Conservation (phyloP, 2,888 invertebrate genomes). For the Bhutanitis thaidina region DNA sequence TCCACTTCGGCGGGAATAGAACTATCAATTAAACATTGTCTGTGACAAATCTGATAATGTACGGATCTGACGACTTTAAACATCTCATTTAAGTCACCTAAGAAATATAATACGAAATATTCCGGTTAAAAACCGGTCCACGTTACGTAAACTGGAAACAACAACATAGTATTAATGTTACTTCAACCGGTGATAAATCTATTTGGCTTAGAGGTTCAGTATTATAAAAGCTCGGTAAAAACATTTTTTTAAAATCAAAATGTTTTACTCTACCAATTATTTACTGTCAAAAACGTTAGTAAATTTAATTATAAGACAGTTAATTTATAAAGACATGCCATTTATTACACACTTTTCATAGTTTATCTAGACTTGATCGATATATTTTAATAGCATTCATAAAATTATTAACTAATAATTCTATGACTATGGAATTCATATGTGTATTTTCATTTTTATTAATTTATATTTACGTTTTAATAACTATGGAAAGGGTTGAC, state of each 20-base stretch:
- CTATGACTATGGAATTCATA: too few species aligned
- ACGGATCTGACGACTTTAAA: slow-evolving; percentile 1
- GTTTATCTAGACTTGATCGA: too few species aligned
- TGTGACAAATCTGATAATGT: neutral
- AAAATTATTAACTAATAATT: too few species aligned
- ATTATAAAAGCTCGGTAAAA: too few species aligned
- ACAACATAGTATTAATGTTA: neutral
- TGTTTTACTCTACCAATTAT: too few species aligned
- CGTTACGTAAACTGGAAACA: neutral
- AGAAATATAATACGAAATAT: neutral
- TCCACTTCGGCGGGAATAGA: neutral
- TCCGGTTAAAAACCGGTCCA: slow-evolving; percentile 13
- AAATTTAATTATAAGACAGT: too few species aligned
- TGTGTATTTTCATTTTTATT: neutral
- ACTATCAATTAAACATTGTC: neutral
- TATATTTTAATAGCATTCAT: too few species aligned
- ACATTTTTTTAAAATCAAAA: too few species aligned
- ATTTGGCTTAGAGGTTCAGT: neutral
- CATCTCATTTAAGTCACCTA: slow-evolving; percentile 1
- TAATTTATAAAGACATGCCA: too few species aligned
- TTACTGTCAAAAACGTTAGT: too few species aligned
- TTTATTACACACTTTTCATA: too few species aligned
- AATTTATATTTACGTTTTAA: neutral
- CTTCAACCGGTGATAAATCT: slow-evolving; percentile 13
- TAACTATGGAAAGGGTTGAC: slow-evolving; percentile 6